Evolutionary conservation across 1,140 invertebrate genomes (phyloP), one percentile per base, ranked within the genome.

Genomic region (Hermatobates lingyangjiaoensis): DNA sequence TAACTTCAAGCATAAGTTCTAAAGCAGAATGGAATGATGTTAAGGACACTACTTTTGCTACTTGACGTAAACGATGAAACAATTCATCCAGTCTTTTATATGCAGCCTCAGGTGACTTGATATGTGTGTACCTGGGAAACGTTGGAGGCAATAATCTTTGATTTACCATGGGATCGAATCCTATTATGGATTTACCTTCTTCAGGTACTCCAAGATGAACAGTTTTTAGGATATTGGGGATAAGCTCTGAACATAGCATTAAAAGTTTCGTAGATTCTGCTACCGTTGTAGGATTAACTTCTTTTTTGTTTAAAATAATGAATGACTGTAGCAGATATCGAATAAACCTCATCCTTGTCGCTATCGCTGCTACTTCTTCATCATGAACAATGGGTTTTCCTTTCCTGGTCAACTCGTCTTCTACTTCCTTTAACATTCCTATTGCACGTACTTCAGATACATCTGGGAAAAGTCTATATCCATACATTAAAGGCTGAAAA

Each of bases 111-210:
- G 87, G 72, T 45, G 81, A 80, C 57, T 87, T 87, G 58, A 97
- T 93, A 67, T 88, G 84, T 1, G 91, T 92, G 66, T 94, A 96
- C 1, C 93, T 74, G 10, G 94, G 94, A 73, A 98, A 98, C n/a
- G 93, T 95, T 1, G 93, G 92, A 34, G 93, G 93, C 26, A 96
- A 69, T 27, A 95, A 71, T 56, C 92, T 77, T 68, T 95, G 91
- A 69, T 96, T 96, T 28, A 94, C 83, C 63, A 92, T 77, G 21
- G 92, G 89, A 63, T 96, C 90, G 70, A 97, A 97, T 1, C 91
- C 91, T 72, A 91, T 71, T 30, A 55, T 60, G 7, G 53, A 51
- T 20, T 53, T 53, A 64, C 62, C 68, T 65, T 46, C 64, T 64
- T 71, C 54, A 18, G 51, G 23, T 26, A 50, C 15, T 53, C 87